Evolutionary conservation across 2,113 vertebrate species (phyloP).

Genomic region (Psophia crepitans): DNA sequence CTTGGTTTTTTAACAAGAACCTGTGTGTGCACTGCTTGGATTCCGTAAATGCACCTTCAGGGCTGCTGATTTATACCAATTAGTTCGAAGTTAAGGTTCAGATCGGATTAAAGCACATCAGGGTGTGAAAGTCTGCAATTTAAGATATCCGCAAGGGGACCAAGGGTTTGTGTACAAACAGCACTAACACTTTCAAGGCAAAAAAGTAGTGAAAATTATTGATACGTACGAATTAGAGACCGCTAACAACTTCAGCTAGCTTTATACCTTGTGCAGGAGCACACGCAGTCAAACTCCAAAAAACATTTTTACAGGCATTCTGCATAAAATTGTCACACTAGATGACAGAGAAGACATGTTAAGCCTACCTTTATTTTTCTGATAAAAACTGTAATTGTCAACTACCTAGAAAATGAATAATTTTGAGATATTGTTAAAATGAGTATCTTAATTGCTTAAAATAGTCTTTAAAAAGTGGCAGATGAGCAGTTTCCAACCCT

Average conservation of each 20-base stretch:
- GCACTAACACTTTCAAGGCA: neutral
- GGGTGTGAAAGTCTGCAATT: neutral
- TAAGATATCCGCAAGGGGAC: neutral
- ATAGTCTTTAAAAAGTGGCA: neutral
- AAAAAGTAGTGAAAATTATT: neutral
- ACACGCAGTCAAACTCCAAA: neutral
- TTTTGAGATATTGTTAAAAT: neutral
- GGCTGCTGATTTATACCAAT: no score
- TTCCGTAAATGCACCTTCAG: neutral
- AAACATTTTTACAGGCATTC: neutral
- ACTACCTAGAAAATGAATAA: neutral
- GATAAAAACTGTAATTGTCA: neutral
- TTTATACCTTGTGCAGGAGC: neutral
- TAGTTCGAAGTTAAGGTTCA: neutral
- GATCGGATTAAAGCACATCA: neutral
- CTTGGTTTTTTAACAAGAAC: neutral
- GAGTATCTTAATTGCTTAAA: neutral
- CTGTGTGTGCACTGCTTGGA: neutral
- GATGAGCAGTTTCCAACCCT: neutral
- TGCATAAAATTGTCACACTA: neutral
- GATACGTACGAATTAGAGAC: neutral
- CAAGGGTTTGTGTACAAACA: neutral
- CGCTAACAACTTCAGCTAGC: neutral
- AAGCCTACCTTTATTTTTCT: neutral
- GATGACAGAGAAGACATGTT: neutral